These are phyloP conservation scores for Solenodon paradoxus DNA, from an alignment of 2,113 vertebrate species.

Conservation along the genomic window DNA sequence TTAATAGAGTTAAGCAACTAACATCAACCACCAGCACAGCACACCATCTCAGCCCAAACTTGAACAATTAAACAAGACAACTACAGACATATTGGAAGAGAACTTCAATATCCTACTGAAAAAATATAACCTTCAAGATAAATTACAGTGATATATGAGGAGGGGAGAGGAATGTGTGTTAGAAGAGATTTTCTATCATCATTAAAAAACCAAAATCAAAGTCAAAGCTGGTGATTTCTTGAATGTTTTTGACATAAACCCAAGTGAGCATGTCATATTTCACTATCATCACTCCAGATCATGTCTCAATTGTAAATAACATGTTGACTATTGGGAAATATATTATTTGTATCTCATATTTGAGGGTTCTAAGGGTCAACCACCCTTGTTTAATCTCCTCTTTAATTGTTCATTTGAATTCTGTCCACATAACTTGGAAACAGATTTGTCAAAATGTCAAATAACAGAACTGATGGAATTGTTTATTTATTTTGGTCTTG, in stretches of 20 bases:
- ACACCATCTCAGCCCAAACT: not conserved
- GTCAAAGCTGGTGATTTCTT: not conserved
- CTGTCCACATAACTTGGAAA: not conserved
- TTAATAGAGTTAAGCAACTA: not conserved
- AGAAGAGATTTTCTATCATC: not conserved
- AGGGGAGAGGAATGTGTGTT: not conserved
- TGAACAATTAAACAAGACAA: not conserved
- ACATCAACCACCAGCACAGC: not conserved
- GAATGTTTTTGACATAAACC: not conserved
- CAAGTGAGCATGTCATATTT: not conserved
- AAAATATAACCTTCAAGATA: not conserved
- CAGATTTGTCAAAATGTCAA: not conserved
- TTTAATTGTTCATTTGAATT: constrained; percentile 23
- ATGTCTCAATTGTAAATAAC: constrained; percentile 28
- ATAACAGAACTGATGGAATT: not conserved
- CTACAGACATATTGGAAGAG: not conserved
- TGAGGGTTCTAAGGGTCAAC: not conserved
- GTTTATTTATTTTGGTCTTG: not conserved
- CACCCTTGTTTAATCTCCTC: not conserved
- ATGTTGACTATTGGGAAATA: not conserved
- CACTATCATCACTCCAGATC: not conserved
- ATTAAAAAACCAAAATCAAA: not conserved
- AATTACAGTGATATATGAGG: not conserved
- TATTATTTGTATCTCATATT: not conserved
- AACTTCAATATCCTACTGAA: not conserved